These are phyloP conservation scores for Gambusia yucatana DNA, from an alignment of 2,797 vertebrate genomes.

Conservation along the genomic window DNA sequence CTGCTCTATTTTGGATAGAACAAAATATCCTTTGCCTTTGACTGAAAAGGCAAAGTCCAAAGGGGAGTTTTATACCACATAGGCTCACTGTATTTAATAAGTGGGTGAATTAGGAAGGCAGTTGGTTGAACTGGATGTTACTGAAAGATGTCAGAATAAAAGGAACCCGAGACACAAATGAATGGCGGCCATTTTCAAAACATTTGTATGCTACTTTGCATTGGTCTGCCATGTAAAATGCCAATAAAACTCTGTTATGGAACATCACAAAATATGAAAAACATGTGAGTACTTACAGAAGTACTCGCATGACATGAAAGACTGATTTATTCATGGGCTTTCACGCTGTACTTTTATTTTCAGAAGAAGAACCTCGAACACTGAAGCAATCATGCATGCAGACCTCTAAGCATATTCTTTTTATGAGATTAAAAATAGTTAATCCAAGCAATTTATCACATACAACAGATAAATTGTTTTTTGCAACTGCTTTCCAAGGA, in stretches of 20 bases:
- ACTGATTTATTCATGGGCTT: neutral
- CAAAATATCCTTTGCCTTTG: neutral
- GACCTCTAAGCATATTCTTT: constrained; percentile 25
- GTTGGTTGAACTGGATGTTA: neutral
- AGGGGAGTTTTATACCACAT: neutral
- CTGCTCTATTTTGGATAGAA: neutral
- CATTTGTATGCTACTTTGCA: neutral
- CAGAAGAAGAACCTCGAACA: neutral
- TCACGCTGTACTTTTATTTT: neutral
- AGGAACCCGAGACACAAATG: neutral
- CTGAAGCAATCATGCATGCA: neutral
- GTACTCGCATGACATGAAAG: neutral
- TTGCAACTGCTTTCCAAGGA: constrained; percentile 17
- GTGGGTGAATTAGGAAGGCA: neutral
- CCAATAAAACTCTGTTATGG: neutral
- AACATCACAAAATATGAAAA: neutral
- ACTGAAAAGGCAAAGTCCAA: neutral
- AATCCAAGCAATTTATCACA: constrained; percentile 23
- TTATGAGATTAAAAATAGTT: constrained; percentile 8
- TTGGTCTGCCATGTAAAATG: neutral
- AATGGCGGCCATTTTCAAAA: neutral
- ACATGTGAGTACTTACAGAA: neutral
- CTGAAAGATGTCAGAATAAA: neutral
- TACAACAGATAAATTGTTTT: neutral
- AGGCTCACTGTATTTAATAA: neutral